Evolutionary conservation across 2,113 vertebrate genomes (phyloP).

Genomic region (Rhinogobius similis): DNA sequence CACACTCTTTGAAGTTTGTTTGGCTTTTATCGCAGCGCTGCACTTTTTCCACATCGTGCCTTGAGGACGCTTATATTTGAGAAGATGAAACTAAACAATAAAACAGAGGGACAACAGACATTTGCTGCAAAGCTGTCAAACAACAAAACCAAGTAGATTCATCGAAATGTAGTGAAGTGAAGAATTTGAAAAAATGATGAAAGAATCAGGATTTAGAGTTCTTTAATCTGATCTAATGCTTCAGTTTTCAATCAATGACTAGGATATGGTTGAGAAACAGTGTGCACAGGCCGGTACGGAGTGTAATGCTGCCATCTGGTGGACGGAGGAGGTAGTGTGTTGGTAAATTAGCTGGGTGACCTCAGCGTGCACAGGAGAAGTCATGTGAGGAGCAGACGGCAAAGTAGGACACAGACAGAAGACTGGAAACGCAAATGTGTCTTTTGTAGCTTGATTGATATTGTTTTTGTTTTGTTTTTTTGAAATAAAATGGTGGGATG

Average conservation of each 20-base stretch:
- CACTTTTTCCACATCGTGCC: neutral
- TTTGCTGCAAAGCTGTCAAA: neutral
- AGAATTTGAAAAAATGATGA: neutral
- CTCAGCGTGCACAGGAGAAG: neutral
- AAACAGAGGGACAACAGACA: neutral
- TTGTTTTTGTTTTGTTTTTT: no score
- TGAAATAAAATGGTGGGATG: no score
- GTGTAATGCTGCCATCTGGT: constrained; percentile 3
- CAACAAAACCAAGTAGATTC: neutral
- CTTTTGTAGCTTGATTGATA: no score
- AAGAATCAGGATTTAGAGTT: neutral
- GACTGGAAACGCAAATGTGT: no score
- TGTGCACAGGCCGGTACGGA: neutral
- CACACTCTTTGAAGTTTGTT: constrained; percentile 1
- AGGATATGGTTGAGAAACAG: neutral
- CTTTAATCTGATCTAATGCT: neutral
- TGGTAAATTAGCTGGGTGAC: neutral
- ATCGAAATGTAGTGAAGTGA: no score
- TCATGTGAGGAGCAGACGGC: neutral
- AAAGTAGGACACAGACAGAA: neutral
- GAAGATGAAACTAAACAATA: neutral
- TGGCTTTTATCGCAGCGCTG: neutral
- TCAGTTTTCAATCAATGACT: neutral
- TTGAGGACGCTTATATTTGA: neutral
- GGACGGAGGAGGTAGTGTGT: neutral